Base-by-base conservation (phyloP, 2,888 invertebrate species). In the Eilema caniola region DNA sequence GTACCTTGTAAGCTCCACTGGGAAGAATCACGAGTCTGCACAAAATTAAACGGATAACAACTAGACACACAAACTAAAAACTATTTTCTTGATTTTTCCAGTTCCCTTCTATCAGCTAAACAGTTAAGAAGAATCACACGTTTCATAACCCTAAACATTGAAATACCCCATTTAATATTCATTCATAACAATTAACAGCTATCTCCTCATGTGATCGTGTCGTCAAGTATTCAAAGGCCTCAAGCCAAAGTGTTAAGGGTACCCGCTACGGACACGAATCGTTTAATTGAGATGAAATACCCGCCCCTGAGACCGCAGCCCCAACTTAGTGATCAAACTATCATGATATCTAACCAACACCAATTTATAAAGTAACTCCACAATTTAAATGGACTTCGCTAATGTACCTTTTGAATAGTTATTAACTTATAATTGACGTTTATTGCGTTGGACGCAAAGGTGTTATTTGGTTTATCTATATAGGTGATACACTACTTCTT, bases 271-370 rank as follows among this genome's bases (percentile, higher is more conserved):
- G 81, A 82, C 84, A 80, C 78, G 85, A 89, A 82, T 87, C 83
- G 87, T 87, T 87, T 86, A 90, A 91, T 90, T 89, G 88, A 88
- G 90, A 90, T 88, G 90, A 90, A 91, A 88, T 83, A 79, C 81
- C 73, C 74, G 67, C 89, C 86, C 88, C 60, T n/a, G 88, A 83
- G 89, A 83, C 83, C 77, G 71, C 74, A 70, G 62, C 68, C 73
- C 67, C 82, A 84, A 84, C 82, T 86, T 83, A 77, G 79, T 86
- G 86, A 89, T 89, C 86, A 88, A 88, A 88, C 86, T 86, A 84
- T 74, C 77, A 78, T 80, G 82, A 83, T 86, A 83, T 75, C 82
- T 76, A 78, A 73, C 81, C 72, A 72, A 77, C 79, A 77, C 73
- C 79, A 82, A 82, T 79, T 83, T 75, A 74, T 82, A 76, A 74